Conservation (phyloP, 2,113 vertebrate species). For the Pelodiscus sinensis region DNA sequence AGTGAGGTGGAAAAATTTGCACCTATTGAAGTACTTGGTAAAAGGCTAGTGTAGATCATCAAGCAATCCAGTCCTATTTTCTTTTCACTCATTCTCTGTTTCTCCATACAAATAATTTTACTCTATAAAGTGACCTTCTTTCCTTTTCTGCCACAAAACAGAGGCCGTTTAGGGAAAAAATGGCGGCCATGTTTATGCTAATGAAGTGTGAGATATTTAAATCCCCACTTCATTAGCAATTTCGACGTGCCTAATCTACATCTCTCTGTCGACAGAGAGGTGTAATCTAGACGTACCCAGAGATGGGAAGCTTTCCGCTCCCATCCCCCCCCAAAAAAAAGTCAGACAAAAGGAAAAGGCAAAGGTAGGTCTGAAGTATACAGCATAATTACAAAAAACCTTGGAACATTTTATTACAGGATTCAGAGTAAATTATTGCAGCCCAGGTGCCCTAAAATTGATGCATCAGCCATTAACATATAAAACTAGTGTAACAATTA, state of each 20-base stretch:
- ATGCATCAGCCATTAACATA: conserved; percentile 34
- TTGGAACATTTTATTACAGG: conserved; percentile 57
- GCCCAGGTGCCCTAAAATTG: conserved; percentile 37
- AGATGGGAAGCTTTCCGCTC: not conserved
- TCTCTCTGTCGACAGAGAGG: no score
- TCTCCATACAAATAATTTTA: not conserved
- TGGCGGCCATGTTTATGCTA: no score
- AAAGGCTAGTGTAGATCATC: not conserved
- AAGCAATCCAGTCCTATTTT: not conserved
- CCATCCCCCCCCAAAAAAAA: not conserved
- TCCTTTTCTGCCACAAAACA: not conserved
- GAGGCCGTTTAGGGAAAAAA: no score
- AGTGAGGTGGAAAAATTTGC: no score
- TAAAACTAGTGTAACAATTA: conserved; percentile 45
- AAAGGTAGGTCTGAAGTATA: conserved; percentile 28
- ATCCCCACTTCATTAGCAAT: no score
- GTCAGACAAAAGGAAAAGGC: conserved; percentile 20
- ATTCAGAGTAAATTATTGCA: conserved; percentile 59
- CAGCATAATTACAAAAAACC: conserved; percentile 35
- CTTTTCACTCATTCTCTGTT: conserved; percentile 28
- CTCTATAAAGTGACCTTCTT: not conserved
- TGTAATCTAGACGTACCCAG: not conserved
- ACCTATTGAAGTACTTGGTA: no score
- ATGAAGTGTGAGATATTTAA: no score
- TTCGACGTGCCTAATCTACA: no score